Conservation (phyloP, 2,888 invertebrate species). For the Melanotus villosus region DNA sequence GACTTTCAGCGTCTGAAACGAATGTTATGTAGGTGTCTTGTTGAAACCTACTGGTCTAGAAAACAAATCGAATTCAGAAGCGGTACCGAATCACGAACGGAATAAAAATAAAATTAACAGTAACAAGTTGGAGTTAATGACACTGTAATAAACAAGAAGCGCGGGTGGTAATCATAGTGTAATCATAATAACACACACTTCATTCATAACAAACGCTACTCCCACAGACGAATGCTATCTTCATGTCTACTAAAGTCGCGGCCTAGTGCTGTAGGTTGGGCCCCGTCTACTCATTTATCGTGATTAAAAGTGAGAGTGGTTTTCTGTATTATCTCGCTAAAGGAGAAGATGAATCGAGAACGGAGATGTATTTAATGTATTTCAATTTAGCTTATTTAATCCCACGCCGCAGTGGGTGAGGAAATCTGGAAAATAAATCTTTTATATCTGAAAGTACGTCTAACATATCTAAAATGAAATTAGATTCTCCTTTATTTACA, state of each 20-base stretch:
- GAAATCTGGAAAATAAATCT: no score
- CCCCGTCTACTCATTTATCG: slow-evolving; percentile 28
- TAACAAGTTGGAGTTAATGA: slow-evolving; percentile 29
- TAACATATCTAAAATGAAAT: no score
- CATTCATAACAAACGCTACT: slow-evolving; percentile 35
- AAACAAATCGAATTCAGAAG: not conserved
- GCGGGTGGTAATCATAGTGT: slow-evolving; percentile 37
- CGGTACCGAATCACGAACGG: not conserved
- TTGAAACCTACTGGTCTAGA: no score
- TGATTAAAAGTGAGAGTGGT: slow-evolving; percentile 26
- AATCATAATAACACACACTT: slow-evolving; percentile 39
- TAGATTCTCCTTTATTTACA: no score
- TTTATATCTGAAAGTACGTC: no score
- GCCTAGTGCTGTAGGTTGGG: slow-evolving; percentile 25
- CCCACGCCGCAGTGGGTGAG: not conserved
- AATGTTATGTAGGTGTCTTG: no score
- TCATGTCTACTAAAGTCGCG: slow-evolving; percentile 19
- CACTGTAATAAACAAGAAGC: slow-evolving; percentile 34
- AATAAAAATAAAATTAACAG: slow-evolving; percentile 12
- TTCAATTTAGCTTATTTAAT: not conserved
- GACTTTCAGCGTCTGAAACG: no score
- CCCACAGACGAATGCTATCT: slow-evolving; percentile 30
- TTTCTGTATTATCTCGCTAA: slow-evolving; percentile 20
- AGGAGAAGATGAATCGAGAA: not conserved
- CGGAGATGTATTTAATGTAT: slow-evolving; percentile 14